These are phyloP conservation scores for Peromyscus maniculatus DNA, from an alignment of 2,113 vertebrate species.

Conservation along the genomic window DNA sequence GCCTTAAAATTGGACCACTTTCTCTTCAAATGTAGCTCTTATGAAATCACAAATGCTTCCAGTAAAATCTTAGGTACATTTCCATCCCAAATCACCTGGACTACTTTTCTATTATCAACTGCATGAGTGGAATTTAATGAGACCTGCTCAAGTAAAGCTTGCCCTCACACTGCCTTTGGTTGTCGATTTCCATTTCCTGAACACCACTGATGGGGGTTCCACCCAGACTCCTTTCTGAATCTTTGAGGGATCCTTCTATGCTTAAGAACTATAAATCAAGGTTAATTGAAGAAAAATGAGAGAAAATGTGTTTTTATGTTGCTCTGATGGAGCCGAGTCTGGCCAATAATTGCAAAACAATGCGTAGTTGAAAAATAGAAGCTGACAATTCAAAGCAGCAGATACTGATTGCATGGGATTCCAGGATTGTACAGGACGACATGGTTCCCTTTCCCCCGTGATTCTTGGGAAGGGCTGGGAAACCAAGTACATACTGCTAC, in stretches of 20 bases:
- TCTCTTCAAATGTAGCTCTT: slow-evolving; percentile 2
- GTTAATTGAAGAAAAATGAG: slow-evolving; percentile 80
- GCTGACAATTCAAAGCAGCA: slow-evolving; percentile 69
- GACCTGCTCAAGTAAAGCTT: slow-evolving; percentile 62
- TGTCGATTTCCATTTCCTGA: slow-evolving; percentile 73
- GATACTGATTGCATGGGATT: slow-evolving; percentile 54
- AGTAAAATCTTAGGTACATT: slow-evolving; percentile 48
- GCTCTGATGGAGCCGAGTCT: slow-evolving; percentile 66
- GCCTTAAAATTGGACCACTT: slow-evolving; percentile 4
- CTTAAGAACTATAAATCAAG: slow-evolving; percentile 71
- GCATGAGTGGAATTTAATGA: slow-evolving; percentile 72
- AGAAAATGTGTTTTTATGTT: slow-evolving; percentile 76
- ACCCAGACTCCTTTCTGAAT: slow-evolving; percentile 43
- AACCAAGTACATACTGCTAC: slow-evolving; percentile 54
- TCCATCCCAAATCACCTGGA: slow-evolving; percentile 41
- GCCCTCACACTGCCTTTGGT: slow-evolving; percentile 43
- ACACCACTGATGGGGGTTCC: slow-evolving; percentile 16
- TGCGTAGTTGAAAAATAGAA: slow-evolving; percentile 71
- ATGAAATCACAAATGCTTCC: slow-evolving; percentile 29
- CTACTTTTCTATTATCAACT: slow-evolving; percentile 67
- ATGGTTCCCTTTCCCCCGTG: rapidly evolving
- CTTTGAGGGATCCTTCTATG: slow-evolving; percentile 51
- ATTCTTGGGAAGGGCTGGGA: slow-evolving; percentile 62
- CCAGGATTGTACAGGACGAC: neutral
- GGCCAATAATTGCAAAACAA: slow-evolving; percentile 75